Evolutionary conservation across 2,888 invertebrate genomes (phyloP), one percentile per base, ranked within the genome.

Genomic region (Patella pellucida): DNA sequence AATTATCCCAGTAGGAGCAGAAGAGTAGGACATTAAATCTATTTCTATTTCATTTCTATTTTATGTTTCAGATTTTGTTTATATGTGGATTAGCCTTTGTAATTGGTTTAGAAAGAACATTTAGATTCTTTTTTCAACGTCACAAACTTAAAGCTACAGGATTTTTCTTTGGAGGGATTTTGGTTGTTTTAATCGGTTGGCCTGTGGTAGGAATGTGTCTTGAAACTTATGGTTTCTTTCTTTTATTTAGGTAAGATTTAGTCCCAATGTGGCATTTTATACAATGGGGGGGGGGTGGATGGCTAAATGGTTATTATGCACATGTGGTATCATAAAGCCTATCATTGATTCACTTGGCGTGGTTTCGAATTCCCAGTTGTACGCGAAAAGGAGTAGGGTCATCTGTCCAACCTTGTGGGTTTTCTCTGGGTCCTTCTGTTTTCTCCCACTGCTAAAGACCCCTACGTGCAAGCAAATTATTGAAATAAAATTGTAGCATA

Each of bases 61-160:
- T 69, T 85, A 78, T 82, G 72, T 94, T 94, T 70, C 93, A 99
- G 99, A 96, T 99, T 81, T 93, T 99, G 51, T 99, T 99, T 92
- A 95, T 99, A 85, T 94, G 95, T 83, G 99, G 99, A 1, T 93
- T 99, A 74, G 96, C 95, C 19, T 97, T 98, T 91, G 97, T 99
- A 15, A 99, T 99, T 89, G 99, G 99, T 1, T 93, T 98, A 50
- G 96, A 97, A 91, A 92, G 98, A 89, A 99, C 99, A 11, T 95
- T 98, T 88, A 94, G 96, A 88, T 99, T 99, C 92, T 99, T 99
- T 93, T 99, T 99, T 91, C 99, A 99, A 92, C 92, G 94, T 82
- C 98, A 98, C 91, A 99, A 99, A 93, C 92, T 96, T 73, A 97
- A 95, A 93, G 98, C 96, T 0, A 95, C 96, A 0, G 92, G 94